Conservation (phyloP, 2,113 vertebrate genomes). For the Anthoscopus minutus region DNA sequence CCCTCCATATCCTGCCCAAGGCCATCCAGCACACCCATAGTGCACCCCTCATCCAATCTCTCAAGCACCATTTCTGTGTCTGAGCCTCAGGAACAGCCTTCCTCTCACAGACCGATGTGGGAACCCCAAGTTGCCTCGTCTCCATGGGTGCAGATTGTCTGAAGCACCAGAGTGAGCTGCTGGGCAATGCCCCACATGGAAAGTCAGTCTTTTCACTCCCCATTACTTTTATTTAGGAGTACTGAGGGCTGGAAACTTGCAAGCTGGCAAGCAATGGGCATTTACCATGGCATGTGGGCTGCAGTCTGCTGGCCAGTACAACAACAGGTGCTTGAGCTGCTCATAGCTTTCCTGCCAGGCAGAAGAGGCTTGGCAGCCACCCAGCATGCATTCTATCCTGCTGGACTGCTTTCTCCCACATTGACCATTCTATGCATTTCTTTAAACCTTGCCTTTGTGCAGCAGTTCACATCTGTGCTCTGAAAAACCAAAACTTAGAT, state of each 20-base stretch:
- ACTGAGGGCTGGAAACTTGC: background rate
- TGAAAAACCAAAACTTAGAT: background rate
- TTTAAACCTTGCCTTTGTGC: background rate
- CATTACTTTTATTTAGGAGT: background rate
- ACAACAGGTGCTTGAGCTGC: background rate
- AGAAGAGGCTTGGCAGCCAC: background rate
- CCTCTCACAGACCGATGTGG: background rate
- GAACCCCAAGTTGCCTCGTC: background rate
- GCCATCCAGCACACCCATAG: background rate
- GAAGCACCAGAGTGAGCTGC: background rate
- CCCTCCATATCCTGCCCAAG: background rate
- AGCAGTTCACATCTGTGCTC: background rate
- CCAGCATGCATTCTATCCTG: background rate
- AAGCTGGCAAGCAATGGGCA: background rate
- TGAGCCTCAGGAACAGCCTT: background rate
- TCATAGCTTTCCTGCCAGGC: rapidly evolving
- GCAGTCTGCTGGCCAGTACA: background rate
- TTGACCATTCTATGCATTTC: background rate
- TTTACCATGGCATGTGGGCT: background rate
- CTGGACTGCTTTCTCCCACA: background rate
- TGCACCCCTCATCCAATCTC: background rate
- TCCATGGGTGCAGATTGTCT: background rate
- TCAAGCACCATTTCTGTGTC: background rate
- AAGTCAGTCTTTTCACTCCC: background rate
- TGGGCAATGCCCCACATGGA: background rate